Percentiles rank a stretch among this genome's conserved stretches.
Evolutionary conservation across 2,888 invertebrate genomes (phyloP).

Genomic region (Amphipoea oculea): DNA sequence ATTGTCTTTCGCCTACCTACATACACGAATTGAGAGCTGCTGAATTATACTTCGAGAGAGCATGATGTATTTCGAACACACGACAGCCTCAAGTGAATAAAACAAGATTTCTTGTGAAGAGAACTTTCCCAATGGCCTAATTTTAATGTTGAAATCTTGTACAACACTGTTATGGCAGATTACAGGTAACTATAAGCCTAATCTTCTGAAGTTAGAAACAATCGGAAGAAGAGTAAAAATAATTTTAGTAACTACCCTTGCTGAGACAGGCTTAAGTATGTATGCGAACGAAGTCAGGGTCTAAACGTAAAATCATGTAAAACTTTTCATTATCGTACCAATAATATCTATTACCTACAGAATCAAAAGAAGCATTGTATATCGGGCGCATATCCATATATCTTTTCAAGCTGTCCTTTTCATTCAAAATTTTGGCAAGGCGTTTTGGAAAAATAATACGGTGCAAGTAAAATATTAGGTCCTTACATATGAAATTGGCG

Average conservation of each 20-base stretch:
- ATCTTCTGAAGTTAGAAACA: background rate
- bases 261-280: background rate
- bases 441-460: background rate
- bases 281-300: background rate
- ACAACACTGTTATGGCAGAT: background rate
- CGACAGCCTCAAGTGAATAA: background rate
- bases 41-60: slow-evolving; percentile 35
- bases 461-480: background rate
- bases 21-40: slow-evolving; percentile 40
- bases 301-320: background rate
- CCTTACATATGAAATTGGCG: too few relatives aligned
- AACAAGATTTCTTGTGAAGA: background rate
- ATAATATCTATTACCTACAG: background rate
- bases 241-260: background rate
- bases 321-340: background rate
- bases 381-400: background rate
- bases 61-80: slow-evolving; percentile 26
- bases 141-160: background rate
- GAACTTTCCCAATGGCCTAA: background rate
- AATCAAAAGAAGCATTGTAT: background rate
- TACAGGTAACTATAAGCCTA: too few relatives aligned
- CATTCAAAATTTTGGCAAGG: background rate
- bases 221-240: background rate
- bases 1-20: slow-evolving; percentile 57
- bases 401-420: background rate